phyloP scores from a whole-genome alignment of 2,797 vertebrate genomes.

The Rhinogobio ventralis region DNA sequence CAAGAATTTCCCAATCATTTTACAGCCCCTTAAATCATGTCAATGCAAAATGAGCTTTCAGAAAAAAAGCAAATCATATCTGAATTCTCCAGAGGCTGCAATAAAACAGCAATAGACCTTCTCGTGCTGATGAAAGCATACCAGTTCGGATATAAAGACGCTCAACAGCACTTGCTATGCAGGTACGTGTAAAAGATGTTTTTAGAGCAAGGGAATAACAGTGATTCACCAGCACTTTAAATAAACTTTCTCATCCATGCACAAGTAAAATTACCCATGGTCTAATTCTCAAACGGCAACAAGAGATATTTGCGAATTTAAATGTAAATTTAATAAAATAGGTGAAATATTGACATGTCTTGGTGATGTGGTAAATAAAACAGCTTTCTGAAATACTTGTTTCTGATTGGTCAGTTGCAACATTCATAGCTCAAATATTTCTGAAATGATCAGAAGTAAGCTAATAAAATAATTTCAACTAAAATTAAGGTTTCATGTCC shows the following conservation, averaged over 20 bases:
- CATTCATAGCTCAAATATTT: neutral
- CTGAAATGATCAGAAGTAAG: neutral
- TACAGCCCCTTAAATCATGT: conserved; percentile 35
- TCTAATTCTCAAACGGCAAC: neutral
- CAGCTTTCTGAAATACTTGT: neutral
- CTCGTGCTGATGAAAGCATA: neutral
- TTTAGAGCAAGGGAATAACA: neutral
- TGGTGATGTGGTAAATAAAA: neutral
- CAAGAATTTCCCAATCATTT: conserved; percentile 32
- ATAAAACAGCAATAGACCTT: conserved; percentile 31
- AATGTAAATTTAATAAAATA: neutral
- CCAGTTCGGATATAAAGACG: conserved; percentile 15
- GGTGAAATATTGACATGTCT: neutral
- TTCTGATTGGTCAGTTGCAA: neutral
- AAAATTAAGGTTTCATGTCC: neutral
- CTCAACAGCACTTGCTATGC: neutral
- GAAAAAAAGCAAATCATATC: conserved; percentile 25
- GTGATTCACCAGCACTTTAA: neutral
- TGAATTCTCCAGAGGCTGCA: conserved; percentile 27
- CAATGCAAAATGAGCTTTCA: conserved; percentile 45
- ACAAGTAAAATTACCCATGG: neutral
- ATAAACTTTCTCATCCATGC: neutral
- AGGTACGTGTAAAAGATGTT: neutral
- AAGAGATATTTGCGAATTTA: neutral
- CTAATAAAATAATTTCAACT: neutral